Percentiles rank a stretch among this genome's conserved stretches.
Evolutionary conservation across 2,113 vertebrate genomes (phyloP).

Genomic region (Chionomys nivalis): DNA sequence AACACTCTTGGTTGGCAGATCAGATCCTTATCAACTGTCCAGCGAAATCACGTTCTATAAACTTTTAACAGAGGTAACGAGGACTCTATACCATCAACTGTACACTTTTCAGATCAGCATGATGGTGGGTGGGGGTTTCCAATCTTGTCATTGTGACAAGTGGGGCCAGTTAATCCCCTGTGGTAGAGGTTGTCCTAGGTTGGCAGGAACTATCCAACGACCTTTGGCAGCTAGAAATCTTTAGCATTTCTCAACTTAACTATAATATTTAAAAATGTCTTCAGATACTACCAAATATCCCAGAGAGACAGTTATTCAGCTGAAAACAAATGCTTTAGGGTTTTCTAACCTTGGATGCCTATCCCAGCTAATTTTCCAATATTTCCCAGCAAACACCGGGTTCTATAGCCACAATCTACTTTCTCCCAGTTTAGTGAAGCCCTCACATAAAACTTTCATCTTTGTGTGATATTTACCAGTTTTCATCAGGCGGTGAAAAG

Average conservation of each 20-base stretch:
- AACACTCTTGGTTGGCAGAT: background rate
- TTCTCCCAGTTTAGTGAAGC: background rate
- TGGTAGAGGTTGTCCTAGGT: background rate
- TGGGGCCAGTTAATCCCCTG: background rate
- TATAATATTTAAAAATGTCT: background rate
- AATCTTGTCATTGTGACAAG: background rate
- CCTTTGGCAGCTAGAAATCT: too few species aligned
- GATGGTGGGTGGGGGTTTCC: background rate
- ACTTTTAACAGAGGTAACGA: accelerated
- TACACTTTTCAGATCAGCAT: background rate
- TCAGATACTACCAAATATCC: background rate
- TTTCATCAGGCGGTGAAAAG: background rate
- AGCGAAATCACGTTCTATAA: background rate
- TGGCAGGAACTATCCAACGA: too few species aligned
- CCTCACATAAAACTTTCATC: background rate
- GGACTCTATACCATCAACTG: background rate
- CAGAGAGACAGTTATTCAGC: too few species aligned
- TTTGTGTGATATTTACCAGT: background rate
- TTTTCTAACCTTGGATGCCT: background rate
- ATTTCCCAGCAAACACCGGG: background rate
- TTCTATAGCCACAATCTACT: background rate
- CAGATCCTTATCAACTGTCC: background rate
- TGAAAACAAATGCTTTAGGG: background rate
- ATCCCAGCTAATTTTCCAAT: background rate
- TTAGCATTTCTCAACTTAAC: accelerated